Evolutionary conservation across 1,140 invertebrate genomes (phyloP).

Genomic region (Ladona fulva): DNA sequence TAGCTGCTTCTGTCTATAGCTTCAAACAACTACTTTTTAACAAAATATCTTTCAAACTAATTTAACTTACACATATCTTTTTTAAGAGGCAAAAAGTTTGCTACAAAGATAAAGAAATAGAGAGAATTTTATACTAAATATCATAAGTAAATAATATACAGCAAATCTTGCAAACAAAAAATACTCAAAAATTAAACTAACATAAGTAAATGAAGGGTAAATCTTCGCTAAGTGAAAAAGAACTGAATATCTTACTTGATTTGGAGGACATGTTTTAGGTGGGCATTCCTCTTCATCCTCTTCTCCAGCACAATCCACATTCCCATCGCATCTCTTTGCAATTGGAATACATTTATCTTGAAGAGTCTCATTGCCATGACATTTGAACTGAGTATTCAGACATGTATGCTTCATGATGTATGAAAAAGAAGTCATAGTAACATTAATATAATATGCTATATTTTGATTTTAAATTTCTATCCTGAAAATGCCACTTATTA

Average conservation of each 20-base stretch:
- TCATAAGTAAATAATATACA: too few relatives aligned
- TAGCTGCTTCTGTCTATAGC: too few relatives aligned
- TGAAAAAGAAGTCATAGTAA: not conserved
- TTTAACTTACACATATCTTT: too few relatives aligned
- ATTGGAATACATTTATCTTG: conserved; percentile 39
- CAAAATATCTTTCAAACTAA: too few relatives aligned
- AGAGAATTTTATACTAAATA: not conserved
- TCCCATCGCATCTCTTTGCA: conserved; percentile 38
- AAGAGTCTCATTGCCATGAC: conserved; percentile 32
- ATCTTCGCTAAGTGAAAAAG: too few relatives aligned
- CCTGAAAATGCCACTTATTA: too few relatives aligned
- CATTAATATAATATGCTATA: too few relatives aligned
- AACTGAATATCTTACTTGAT: conserved; percentile 37
- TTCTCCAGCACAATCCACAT: conserved; percentile 38
- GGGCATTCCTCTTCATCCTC: conserved; percentile 63
- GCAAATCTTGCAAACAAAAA: not conserved
- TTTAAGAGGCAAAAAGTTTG: too few relatives aligned
- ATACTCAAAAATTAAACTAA: not conserved
- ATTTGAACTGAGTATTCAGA: conserved; percentile 43
- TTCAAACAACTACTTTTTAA: too few relatives aligned
- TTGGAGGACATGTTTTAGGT: conserved; percentile 47
- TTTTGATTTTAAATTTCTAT: too few relatives aligned
- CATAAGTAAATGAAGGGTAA: too few relatives aligned
- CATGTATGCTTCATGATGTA: conserved; percentile 37
- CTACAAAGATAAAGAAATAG: not conserved